Conservation (phyloP, 2,797 vertebrate genomes). For the Diceros bicornis region DNA sequence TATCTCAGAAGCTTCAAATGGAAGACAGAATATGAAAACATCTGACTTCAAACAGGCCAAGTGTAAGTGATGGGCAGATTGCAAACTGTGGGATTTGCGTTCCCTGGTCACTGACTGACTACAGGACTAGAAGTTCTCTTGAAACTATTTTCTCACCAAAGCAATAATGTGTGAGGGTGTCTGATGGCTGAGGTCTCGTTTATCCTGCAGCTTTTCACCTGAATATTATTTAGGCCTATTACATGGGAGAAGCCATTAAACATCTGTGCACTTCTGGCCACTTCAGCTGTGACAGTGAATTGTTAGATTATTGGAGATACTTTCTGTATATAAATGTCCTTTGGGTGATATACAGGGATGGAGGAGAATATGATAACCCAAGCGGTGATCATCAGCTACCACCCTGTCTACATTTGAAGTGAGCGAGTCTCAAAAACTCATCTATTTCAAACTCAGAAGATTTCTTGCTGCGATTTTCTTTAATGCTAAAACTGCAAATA, state of each 20-base stretch:
- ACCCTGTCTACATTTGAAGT: slow-evolving; percentile 40
- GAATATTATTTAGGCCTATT: slow-evolving; percentile 80
- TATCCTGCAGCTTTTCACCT: slow-evolving; percentile 66
- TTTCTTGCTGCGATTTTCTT: slow-evolving; percentile 16
- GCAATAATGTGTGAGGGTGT: slow-evolving; percentile 69
- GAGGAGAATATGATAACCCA: background rate
- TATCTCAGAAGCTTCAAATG: background rate
- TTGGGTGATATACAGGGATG: background rate
- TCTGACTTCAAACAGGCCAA: background rate
- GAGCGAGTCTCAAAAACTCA: background rate
- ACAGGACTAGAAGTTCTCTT: slow-evolving; percentile 58
- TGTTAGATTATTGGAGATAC: slow-evolving; percentile 42
- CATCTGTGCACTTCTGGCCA: slow-evolving; percentile 69
- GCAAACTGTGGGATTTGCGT: background rate
- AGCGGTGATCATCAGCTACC: background rate
- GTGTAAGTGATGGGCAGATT: background rate
- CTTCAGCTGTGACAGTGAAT: slow-evolving; percentile 69
- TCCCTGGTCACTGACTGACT: slow-evolving; percentile 49
- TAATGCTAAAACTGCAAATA: background rate
- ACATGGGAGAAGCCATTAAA: slow-evolving; percentile 74
- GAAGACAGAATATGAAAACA: background rate
- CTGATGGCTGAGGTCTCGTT: slow-evolving; percentile 75
- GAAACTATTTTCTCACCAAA: slow-evolving; percentile 73
- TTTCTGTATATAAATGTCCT: slow-evolving; percentile 39
- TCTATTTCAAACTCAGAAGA: slow-evolving; percentile 15